Evolutionary conservation across 2,113 vertebrate genomes (phyloP).

Genomic region (Pogonocichla stellata): DNA sequence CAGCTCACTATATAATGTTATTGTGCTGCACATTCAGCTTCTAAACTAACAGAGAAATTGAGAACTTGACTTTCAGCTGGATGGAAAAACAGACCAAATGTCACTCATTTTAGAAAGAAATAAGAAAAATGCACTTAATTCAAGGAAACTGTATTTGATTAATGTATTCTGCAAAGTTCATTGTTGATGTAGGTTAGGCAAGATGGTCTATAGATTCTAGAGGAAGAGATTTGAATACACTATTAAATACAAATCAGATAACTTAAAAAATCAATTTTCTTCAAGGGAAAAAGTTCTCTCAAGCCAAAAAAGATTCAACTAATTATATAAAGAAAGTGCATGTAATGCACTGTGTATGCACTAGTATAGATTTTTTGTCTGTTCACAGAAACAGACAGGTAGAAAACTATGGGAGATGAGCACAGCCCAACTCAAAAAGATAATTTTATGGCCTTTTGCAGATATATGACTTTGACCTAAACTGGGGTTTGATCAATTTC

Average conservation of each 20-base stretch:
- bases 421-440: not conserved
- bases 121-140: conserved; percentile 22
- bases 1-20: not conserved
- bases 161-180: conserved; percentile 53
- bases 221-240: conserved; percentile 64
- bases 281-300: conserved; percentile 61
- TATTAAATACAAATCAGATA: conserved; percentile 73
- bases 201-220: conserved; percentile 64
- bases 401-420: conserved; percentile 21
- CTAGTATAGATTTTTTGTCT: conserved; percentile 61
- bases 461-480: conserved; percentile 7
- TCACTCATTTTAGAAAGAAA: conserved; percentile 1
- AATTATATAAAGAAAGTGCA: conserved; percentile 63
- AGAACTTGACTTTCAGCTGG: conserved; percentile 33
- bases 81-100: conserved; percentile 27
- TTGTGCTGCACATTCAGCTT: not conserved
- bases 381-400: conserved; percentile 22
- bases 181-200: conserved; percentile 53
- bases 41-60: conserved; percentile 14
- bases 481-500: not conserved
- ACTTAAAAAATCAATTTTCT: conserved; percentile 72
- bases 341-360: conserved; percentile 48
- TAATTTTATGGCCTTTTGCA: not conserved
- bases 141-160: conserved; percentile 42
- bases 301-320: conserved; percentile 61